phyloP scores from a whole-genome alignment of 2,888 invertebrate species.

The Dryococelus australis region DNA sequence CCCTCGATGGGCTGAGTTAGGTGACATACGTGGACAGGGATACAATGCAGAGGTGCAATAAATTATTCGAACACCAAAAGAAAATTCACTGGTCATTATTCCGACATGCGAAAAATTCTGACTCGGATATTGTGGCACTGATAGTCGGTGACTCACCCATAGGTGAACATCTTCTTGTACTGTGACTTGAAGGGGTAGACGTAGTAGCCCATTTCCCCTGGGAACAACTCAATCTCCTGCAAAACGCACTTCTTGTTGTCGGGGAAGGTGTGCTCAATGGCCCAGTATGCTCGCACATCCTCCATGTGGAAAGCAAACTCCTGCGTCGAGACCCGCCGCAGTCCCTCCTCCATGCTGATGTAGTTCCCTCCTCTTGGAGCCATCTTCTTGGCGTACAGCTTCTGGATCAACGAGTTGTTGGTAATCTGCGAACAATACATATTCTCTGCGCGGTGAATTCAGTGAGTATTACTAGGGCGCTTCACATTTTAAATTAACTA shows the following conservation, averaged over 20 bases:
- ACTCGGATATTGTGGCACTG: no score
- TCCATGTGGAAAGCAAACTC: slow-evolving; percentile 34
- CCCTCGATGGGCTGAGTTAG: no score
- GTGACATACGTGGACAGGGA: no score
- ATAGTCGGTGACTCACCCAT: slow-evolving; percentile 26
- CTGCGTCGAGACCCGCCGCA: slow-evolving; percentile 22
- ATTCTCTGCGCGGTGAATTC: no score
- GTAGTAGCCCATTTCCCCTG: slow-evolving; percentile 28
- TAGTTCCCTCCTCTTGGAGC: background rate
- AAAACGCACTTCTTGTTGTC: slow-evolving; percentile 33
- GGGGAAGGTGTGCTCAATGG: slow-evolving; percentile 29
- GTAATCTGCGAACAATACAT: background rate
- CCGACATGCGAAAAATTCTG: no score
- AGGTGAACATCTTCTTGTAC: slow-evolving; percentile 13
- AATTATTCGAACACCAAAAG: no score
- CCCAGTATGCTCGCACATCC: slow-evolving; percentile 22
- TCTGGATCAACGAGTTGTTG: slow-evolving; percentile 25
- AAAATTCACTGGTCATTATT: no score
- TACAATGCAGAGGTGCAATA: no score
- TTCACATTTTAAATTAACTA: no score
- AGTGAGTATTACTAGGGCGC: no score
- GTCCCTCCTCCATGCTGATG: background rate
- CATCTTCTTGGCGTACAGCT: slow-evolving; percentile 32
- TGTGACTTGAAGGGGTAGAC: slow-evolving; percentile 18
- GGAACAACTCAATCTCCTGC: slow-evolving; percentile 28